Conservation (phyloP, 1,140 invertebrate genomes). For the Drosophila takahashii region DNA sequence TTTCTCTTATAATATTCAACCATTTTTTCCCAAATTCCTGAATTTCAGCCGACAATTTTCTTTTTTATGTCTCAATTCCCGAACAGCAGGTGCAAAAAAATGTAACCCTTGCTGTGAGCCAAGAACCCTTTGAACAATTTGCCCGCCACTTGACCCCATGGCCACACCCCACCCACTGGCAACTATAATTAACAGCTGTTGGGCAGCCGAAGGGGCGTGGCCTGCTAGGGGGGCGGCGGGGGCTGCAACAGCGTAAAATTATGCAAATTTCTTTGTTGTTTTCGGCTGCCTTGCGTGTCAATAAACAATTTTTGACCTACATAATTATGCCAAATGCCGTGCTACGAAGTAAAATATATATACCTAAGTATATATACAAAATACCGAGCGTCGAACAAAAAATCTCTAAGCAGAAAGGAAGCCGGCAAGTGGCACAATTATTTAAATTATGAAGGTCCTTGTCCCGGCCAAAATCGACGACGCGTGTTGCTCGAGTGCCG, state of each 20-base stretch:
- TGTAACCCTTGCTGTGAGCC: conserved; percentile 40
- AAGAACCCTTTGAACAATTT: conserved; percentile 59
- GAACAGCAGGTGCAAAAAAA: conserved; percentile 78
- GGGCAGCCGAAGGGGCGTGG: conserved; percentile 23
- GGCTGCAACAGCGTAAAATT: conserved; percentile 72
- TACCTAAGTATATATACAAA: conserved; percentile 18
- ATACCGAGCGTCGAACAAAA: conserved; percentile 16
- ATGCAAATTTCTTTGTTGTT: conserved; percentile 81
- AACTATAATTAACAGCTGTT: conserved; percentile 82
- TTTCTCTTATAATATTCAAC: conserved; percentile 34
- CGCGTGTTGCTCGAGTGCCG: conserved; percentile 76
- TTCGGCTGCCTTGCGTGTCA: conserved; percentile 75
- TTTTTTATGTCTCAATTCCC: conserved; percentile 78
- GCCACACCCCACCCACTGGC: conserved; percentile 11
- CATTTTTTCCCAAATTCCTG: conserved; percentile 27
- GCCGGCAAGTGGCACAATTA: conserved; percentile 83
- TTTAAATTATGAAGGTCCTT: conserved; percentile 82
- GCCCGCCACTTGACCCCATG: conserved; percentile 56
- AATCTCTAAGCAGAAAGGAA: conserved; percentile 81
- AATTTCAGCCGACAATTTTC: conserved; percentile 50
- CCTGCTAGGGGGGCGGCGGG: background rate
- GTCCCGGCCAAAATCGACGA: conserved; percentile 31
- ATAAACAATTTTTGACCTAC: conserved; percentile 84
- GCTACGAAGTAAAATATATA: conserved; percentile 39
- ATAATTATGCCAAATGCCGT: conserved; percentile 83